Percentiles rank a stretch among this genome's conserved stretches.
Conservation (phyloP, 2,113 vertebrate genomes). For the Hylia prasina region DNA sequence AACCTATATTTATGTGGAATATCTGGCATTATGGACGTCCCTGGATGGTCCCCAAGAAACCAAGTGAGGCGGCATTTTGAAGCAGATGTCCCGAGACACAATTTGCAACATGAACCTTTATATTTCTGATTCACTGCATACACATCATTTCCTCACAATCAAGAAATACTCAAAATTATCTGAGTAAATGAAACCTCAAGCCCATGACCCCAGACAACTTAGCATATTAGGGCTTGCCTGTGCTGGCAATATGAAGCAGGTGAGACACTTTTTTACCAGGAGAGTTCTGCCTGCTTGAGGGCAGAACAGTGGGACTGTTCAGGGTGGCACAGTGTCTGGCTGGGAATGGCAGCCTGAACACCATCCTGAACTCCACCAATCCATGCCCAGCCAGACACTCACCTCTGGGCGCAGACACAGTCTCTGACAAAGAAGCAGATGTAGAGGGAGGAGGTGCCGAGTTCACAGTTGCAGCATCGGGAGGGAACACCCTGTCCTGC, state of each 20-base stretch:
- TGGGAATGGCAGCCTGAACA: neutral
- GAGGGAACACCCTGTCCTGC: slow-evolving; percentile 85
- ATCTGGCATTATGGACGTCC: neutral
- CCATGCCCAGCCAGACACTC: neutral
- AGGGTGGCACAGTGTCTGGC: fast-evolving
- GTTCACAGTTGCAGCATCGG: slow-evolving; percentile 45
- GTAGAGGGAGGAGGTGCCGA: neutral
- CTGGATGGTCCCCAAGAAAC: neutral
- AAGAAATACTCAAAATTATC: neutral
- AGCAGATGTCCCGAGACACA: neutral
- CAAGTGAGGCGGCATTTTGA: neutral
- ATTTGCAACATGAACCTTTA: neutral
- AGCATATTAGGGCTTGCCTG: neutral
- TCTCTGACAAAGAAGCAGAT: slow-evolving; percentile 43
- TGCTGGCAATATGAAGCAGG: neutral
- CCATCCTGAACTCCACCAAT: neutral
- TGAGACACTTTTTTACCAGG: neutral
- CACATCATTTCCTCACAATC: neutral
- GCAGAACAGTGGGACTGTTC: neutral
- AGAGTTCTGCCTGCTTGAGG: neutral
- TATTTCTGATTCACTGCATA: neutral
- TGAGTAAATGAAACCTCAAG: neutral
- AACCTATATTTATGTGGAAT: neutral
- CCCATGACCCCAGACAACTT: neutral
- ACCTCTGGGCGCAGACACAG: slow-evolving; percentile 71